Conservation (phyloP, 2,113 vertebrate genomes). For the Bettongia penicillata region DNA sequence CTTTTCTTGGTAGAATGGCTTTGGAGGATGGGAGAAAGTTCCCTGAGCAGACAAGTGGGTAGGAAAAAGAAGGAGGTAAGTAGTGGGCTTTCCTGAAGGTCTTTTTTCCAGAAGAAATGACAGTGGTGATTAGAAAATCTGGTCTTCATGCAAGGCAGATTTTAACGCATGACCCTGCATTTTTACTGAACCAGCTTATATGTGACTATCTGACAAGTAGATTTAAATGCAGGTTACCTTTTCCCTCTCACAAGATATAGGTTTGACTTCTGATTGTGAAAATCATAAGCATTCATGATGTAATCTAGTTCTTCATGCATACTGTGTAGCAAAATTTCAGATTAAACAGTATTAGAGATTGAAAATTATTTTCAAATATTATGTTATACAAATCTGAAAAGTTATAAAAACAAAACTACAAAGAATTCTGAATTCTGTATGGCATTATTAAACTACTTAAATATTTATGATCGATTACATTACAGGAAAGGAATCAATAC, state of each 20-base stretch:
- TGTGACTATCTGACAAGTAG: not conserved
- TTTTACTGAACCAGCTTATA: not conserved
- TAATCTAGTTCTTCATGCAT: not conserved
- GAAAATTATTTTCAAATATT: not conserved
- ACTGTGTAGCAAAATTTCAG: not conserved
- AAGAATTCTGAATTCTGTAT: not conserved
- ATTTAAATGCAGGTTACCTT: not conserved
- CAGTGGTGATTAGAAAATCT: not conserved
- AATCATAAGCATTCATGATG: not conserved
- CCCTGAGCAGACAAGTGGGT: not conserved
- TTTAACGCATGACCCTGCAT: not conserved
- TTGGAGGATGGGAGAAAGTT: constrained; percentile 44
- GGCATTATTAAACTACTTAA: not conserved
- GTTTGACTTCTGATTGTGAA: not conserved
- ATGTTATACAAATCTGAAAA: not conserved
- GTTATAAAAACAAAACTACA: not conserved
- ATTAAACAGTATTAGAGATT: not conserved
- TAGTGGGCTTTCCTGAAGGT: not conserved
- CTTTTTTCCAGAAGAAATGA: not conserved
- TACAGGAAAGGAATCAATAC: not conserved
- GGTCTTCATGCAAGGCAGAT: not conserved
- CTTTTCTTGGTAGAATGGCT: constrained; percentile 19
- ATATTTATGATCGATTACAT: not conserved
- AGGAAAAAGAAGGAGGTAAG: not conserved
- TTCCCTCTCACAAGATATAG: not conserved